Evolutionary conservation across 2,797 vertebrate genomes (phyloP), one percentile per base, ranked within the genome.

Genomic region (Myotis vivesi): DNA sequence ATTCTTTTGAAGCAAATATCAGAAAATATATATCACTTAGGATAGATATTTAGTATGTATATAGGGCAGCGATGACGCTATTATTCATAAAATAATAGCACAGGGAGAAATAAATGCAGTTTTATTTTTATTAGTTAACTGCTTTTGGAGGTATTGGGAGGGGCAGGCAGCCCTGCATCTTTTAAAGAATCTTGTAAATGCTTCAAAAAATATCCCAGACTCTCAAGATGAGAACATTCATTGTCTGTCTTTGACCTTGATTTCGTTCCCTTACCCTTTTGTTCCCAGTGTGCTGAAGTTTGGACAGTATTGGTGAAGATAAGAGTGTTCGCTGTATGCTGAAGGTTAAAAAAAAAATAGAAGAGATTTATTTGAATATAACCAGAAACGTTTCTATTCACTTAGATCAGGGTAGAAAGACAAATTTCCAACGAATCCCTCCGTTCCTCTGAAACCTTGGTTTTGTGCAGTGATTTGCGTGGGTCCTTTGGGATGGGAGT

Each of bases 1-100:
- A 82, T 79, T 79, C 46, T 92, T 94, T 91, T 82, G 81, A 91
- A 81, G 38, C 25, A 53, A 93, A 82, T 77, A 12, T 62, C 72
- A 68, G 66, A 73, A 92, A 89, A 55, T 19, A 20, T 59, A 13
- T 62, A 11, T 80, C 44, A 81, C 62, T 89, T 77, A 82, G 44
- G n/a, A 23, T 55, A 25, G 28, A 49, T 79, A 3, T 90, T 68
- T 83, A 87, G 44, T 41, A 1, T 66, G 3, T 30, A 2, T 4
- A 0, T 87, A 41, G 44, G 19, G 59, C 59, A 30, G 59, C 6
- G 12, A 62, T 6, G 12, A 62, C 15, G 59, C 59, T 62, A 15
- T 62, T 62, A 13, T 62, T 62, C 13, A 30, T 28, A 16, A 30
- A 20, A 9, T 57, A 59, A 55, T 53, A 81, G 49, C 17, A 86